These are phyloP conservation scores for Drosophila triauraria DNA, from an alignment of 1,140 invertebrate species.

Conservation along the genomic window DNA sequence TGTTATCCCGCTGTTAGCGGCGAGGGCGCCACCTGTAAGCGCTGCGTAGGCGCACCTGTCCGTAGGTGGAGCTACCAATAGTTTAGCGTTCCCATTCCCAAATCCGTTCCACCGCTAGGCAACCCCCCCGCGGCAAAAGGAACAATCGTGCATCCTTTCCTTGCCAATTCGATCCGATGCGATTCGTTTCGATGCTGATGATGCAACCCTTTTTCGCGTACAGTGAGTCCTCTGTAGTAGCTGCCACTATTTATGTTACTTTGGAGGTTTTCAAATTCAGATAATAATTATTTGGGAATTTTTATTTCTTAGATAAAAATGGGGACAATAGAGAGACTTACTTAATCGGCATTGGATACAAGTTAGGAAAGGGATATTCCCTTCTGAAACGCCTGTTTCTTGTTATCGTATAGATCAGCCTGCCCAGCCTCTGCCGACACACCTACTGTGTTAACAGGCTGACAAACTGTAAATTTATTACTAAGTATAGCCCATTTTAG, in stretches of 20 bases:
- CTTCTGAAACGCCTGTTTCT: too few species aligned
- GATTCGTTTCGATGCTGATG: constrained; percentile 19
- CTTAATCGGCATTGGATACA: too few species aligned
- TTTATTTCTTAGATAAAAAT: too few species aligned
- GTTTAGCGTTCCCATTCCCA: constrained; percentile 11
- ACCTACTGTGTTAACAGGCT: too few species aligned
- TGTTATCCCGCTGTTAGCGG: constrained; percentile 25
- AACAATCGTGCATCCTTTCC: constrained; percentile 9
- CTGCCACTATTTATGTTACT: too few species aligned
- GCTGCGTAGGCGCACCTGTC: constrained; percentile 53
- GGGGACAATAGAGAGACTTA: too few species aligned
- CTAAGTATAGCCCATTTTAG: too few species aligned
- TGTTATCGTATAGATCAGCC: too few species aligned
- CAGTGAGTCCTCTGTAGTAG: neutral
- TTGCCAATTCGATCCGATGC: constrained; percentile 13
- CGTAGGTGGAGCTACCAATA: constrained; percentile 49
- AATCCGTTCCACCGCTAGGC: neutral
- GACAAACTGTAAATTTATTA: too few species aligned
- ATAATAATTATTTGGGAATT: neutral
- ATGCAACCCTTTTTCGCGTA: constrained; percentile 13
- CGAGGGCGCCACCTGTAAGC: constrained; percentile 20
- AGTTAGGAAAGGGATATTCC: too few species aligned
- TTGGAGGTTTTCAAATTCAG: neutral
- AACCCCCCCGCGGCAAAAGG: neutral
- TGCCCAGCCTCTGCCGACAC: too few species aligned